Conservation (phyloP, 2,888 invertebrate species). For the Drymonia ruficornis region DNA sequence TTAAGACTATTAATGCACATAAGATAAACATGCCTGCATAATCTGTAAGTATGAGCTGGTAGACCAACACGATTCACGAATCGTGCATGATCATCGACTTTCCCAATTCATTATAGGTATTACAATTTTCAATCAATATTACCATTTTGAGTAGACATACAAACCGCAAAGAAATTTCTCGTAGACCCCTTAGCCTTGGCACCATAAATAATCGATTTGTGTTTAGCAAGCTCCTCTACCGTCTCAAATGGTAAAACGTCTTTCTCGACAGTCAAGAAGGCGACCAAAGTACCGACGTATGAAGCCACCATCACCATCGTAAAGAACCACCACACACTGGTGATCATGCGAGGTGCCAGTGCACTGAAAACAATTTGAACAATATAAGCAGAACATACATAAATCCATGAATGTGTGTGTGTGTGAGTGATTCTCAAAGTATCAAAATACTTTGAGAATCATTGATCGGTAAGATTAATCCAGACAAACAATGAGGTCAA, state of each 20-base stretch:
- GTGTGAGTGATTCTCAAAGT: no score
- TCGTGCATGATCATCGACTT: no score
- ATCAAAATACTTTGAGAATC: no score
- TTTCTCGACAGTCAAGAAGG: conserved; percentile 93
- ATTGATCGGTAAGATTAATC: no score
- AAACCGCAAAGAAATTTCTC: conserved; percentile 93
- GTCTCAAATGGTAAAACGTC: conserved; percentile 88
- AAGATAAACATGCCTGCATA: no score
- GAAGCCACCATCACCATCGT: conserved; percentile 94
- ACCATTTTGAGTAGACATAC: neutral
- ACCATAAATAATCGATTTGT: conserved; percentile 93
- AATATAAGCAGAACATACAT: no score
- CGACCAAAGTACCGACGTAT: conserved; percentile 96
- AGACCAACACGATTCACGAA: no score
- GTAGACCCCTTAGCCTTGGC: conserved; percentile 93
- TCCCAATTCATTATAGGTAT: no score
- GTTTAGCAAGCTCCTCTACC: conserved; percentile 92
- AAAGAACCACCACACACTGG: conserved; percentile 96
- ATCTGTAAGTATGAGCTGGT: no score
- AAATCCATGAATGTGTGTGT: no score
- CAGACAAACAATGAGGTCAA: no score
- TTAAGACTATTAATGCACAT: neutral
- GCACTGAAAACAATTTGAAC: conserved; percentile 86
- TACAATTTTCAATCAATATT: no score
- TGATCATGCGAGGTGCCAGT: conserved; percentile 93